phyloP scores from a whole-genome alignment of 2,888 invertebrate genomes.

The Mythimna loreyi region DNA sequence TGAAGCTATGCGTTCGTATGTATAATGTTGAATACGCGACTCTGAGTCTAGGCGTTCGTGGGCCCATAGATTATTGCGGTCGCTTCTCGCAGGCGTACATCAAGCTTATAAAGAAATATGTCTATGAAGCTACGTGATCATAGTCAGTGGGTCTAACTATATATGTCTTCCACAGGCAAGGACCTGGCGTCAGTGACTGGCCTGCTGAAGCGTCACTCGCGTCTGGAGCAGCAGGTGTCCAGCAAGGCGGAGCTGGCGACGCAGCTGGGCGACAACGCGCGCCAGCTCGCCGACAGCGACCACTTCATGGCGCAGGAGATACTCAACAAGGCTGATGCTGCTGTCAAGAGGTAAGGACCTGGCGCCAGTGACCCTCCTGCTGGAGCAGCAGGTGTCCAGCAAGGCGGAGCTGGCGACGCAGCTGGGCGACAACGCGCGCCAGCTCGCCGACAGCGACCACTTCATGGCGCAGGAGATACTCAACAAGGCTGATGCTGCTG shows the following conservation, averaged over 20 bases:
- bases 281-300: conserved; percentile 94
- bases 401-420: conserved; percentile 96
- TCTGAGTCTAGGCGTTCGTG: too few relatives aligned
- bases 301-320: conserved; percentile 98
- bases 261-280: conserved; percentile 94
- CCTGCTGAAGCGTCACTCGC: conserved; percentile 94
- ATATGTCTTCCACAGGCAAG: conserved; percentile 91
- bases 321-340: conserved; percentile 92
- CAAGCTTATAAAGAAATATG: neutral
- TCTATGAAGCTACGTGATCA: neutral
- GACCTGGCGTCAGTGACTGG: conserved; percentile 97
- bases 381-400: conserved; percentile 96
- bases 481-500: conserved; percentile 91
- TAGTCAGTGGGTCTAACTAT: too few relatives aligned
- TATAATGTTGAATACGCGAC: too few relatives aligned
- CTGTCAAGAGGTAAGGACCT: conserved; percentile 85
- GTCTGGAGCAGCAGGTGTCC: conserved; percentile 96
- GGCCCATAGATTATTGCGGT: too few relatives aligned
- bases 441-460: conserved; percentile 95
- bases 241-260: conserved; percentile 96
- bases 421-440: conserved; percentile 94
- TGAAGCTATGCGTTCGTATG: too few relatives aligned
- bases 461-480: conserved; percentile 97
- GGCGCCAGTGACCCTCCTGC: conserved; percentile 95
- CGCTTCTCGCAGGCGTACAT: too few relatives aligned